Evolutionary conservation across 2,888 invertebrate genomes (phyloP).

Genomic region (Drosophila greeni): DNA sequence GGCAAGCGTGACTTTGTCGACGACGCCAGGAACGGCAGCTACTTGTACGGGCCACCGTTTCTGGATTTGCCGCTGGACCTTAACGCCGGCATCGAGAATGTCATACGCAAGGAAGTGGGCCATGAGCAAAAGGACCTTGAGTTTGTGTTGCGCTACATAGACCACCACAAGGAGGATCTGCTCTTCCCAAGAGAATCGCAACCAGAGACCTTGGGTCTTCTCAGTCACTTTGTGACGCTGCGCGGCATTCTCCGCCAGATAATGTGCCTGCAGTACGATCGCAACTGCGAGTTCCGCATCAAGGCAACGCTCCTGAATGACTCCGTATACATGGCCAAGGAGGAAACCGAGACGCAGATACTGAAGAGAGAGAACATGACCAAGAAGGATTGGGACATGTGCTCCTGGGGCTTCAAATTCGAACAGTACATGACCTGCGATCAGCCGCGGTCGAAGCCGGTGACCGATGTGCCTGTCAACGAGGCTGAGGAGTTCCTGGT

Average conservation of each 20-base stretch:
- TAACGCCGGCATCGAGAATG: conserved; percentile 51
- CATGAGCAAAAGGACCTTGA: conserved; percentile 11
- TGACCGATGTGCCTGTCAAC: conserved; percentile 48
- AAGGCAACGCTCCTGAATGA: conserved; percentile 50
- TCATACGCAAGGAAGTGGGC: conserved; percentile 22
- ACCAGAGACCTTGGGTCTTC: neutral
- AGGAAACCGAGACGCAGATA: conserved; percentile 27
- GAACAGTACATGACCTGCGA: conserved; percentile 51
- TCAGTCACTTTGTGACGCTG: conserved; percentile 41
- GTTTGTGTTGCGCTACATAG: conserved; percentile 41
- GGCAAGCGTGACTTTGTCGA: conserved; percentile 34
- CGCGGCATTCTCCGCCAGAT: conserved; percentile 57
- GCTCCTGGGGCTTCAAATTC: conserved; percentile 67
- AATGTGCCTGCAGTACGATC: conserved; percentile 56
- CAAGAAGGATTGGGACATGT: conserved; percentile 36
- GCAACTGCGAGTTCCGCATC: conserved; percentile 16
- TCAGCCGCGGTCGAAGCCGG: conserved; percentile 34
- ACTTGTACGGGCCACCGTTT: conserved; percentile 34
- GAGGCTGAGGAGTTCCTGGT: conserved; percentile 50
- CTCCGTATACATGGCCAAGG: conserved; percentile 50
- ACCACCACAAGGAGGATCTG: conserved; percentile 41
- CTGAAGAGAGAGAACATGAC: conserved; percentile 10
- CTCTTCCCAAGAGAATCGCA: neutral
- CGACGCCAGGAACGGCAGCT: conserved; percentile 34
- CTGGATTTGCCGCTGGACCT: conserved; percentile 47